Conservation (phyloP, 2,888 invertebrate genomes). For the Caenorhabditis sp. region DNA sequence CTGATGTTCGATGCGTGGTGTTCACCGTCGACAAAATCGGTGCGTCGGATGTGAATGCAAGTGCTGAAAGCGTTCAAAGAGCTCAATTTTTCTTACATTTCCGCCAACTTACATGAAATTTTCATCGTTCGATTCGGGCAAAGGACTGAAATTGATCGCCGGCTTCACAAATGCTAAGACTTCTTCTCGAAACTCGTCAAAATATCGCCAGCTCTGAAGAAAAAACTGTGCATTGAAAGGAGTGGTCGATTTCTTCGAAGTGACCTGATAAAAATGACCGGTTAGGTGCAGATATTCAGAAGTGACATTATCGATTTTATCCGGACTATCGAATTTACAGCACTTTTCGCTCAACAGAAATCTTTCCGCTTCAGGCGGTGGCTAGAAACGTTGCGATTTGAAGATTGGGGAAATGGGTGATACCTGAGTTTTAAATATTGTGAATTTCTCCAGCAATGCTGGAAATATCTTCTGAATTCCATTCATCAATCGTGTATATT, state of each 20-base stretch:
- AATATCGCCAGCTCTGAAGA: conserved; percentile 45
- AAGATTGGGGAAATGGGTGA: background rate
- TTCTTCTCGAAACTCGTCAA: conserved; percentile 7
- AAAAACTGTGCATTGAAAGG: background rate
- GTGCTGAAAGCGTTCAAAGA: conserved; percentile 13
- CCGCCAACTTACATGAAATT: conserved; percentile 6
- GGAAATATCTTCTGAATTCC: conserved; percentile 25
- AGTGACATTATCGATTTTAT: background rate
- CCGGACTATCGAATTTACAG: conserved; percentile 34
- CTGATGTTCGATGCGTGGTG: conserved; percentile 34
- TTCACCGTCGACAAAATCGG: conserved; percentile 42
- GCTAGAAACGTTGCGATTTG: conserved; percentile 10
- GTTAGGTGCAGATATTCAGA: conserved; percentile 19
- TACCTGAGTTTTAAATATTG: conserved; percentile 15
- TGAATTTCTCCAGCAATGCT: conserved; percentile 24
- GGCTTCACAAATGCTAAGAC: conserved; percentile 25
- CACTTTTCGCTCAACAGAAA: conserved; percentile 21
- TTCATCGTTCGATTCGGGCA: conserved; percentile 15
- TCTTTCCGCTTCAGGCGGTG: background rate
- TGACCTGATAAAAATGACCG: conserved; percentile 49
- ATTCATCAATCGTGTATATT: conserved; percentile 8
- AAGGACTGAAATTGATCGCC: background rate
- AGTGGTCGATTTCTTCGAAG: background rate
- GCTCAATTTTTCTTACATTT: background rate
- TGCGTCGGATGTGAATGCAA: conserved; percentile 41